Evolutionary conservation across 2,888 invertebrate species (phyloP).

Genomic region (Andrena chrysosceles): DNA sequence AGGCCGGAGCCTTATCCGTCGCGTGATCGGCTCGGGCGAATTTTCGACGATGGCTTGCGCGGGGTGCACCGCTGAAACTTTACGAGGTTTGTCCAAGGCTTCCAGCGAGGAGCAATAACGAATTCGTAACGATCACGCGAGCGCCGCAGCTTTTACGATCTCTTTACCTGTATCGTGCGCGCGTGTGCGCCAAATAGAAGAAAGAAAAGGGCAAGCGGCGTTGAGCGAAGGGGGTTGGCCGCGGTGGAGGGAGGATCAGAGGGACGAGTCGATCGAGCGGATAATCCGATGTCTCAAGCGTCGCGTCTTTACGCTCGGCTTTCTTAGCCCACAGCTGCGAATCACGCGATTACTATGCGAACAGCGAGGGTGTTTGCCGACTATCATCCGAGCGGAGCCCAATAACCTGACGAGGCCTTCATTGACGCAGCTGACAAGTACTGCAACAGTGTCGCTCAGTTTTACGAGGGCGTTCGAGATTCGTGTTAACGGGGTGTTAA

Average conservation of each 20-base stretch:
- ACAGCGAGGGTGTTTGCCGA: background rate
- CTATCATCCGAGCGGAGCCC: conserved; percentile 1
- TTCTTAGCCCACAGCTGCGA: background rate
- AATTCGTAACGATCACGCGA: conserved; percentile 83
- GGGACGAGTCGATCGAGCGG: conserved; percentile 4
- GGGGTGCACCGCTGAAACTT: conserved; percentile 69
- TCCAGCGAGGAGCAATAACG: conserved; percentile 77
- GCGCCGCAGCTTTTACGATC: conserved; percentile 75
- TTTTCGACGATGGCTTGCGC: conserved; percentile 62
- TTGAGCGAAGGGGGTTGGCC: background rate
- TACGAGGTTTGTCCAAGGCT: conserved; percentile 80
- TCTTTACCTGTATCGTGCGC: conserved; percentile 49
- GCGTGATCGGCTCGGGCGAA: conserved; percentile 58
- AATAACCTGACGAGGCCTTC: conserved; percentile 35
- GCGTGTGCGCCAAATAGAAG: conserved; percentile 46
- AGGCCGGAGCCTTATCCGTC: conserved; percentile 37
- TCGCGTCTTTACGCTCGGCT: background rate
- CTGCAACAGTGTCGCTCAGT: conserved; percentile 42
- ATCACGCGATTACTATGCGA: conserved; percentile 8
- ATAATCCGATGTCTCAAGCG: background rate
- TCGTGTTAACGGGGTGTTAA: conserved; percentile 69
- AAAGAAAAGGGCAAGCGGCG: conserved; percentile 11
- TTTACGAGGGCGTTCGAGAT: conserved; percentile 67
- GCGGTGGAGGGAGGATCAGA: conserved; percentile 6
- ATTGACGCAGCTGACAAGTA: conserved; percentile 11